Conservation (phyloP, 2,113 vertebrate species). For the Chaetodon trifascialis region DNA sequence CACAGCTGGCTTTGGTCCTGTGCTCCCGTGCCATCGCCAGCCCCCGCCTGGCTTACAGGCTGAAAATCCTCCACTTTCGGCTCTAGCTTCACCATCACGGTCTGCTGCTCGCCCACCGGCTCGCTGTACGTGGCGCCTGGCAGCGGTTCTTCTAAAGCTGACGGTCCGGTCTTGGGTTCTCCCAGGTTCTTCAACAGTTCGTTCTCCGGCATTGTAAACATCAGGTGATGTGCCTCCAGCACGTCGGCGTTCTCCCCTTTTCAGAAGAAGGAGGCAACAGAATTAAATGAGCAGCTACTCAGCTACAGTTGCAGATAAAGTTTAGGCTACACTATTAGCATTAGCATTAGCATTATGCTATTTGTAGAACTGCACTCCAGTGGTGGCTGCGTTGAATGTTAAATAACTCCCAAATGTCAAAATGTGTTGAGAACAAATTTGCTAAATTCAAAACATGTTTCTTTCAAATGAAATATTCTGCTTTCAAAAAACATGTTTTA, state of each 20-base stretch:
- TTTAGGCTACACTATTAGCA: too few species aligned
- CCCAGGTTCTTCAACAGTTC: slow-evolving; percentile 10
- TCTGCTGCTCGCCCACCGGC: neutral
- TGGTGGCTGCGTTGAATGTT: too few species aligned
- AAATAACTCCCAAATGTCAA: too few species aligned
- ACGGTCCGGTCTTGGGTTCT: slow-evolving; percentile 4
- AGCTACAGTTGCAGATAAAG: too few species aligned
- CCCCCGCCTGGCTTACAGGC: neutral
- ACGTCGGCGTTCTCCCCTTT: slow-evolving; percentile 61
- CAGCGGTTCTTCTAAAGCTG: slow-evolving; percentile 31
- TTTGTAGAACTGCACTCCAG: too few species aligned
- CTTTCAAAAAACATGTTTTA: too few species aligned
- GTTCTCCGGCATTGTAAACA: slow-evolving; percentile 47
- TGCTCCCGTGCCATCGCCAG: neutral
- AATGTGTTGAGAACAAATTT: too few species aligned
- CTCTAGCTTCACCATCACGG: slow-evolving; percentile 57
- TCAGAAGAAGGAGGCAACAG: neutral
- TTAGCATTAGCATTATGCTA: too few species aligned
- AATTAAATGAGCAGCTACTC: neutral
- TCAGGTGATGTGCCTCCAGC: slow-evolving; percentile 53
- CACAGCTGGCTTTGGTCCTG: slow-evolving; percentile 44
- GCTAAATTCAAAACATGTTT: too few species aligned
- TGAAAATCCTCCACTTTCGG: slow-evolving; percentile 32
- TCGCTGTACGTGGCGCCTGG: neutral
- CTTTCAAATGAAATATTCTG: too few species aligned